Conservation (phyloP, 1,140 invertebrate species). For the Dreissena polymorpha region DNA sequence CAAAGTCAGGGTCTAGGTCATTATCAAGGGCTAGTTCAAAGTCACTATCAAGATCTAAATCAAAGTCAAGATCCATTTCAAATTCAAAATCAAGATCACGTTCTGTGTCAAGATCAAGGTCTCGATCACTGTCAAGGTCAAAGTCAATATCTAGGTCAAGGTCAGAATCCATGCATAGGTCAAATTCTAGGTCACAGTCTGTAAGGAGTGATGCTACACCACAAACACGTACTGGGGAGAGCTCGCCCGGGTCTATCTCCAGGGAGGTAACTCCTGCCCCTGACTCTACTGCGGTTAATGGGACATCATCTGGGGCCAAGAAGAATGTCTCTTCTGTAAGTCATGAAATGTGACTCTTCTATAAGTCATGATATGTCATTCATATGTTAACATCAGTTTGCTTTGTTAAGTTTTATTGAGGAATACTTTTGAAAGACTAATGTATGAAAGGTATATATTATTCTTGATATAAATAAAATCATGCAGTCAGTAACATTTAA, state of each 20-base stretch:
- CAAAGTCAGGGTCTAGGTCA: no score
- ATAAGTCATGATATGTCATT: no score
- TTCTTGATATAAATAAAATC: no score
- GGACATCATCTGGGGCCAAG: background rate
- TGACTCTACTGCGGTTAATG: slow-evolving; percentile 13
- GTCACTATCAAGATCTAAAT: no score
- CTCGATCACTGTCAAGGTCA: slow-evolving; percentile 51
- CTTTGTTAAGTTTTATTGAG: no score
- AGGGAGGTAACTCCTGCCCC: background rate
- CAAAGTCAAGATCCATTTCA: no score
- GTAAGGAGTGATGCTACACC: slow-evolving; percentile 33
- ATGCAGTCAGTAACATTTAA: no score
- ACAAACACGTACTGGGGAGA: background rate
- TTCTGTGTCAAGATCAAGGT: slow-evolving; percentile 54
- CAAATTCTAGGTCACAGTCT: no score
- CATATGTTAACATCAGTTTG: no score
- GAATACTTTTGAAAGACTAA: no score
- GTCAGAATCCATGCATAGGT: background rate
- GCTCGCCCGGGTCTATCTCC: background rate
- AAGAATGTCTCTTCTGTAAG: background rate
- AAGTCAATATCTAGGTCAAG: slow-evolving; percentile 36
- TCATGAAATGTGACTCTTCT: background rate
- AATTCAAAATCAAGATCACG: slow-evolving; percentile 53
- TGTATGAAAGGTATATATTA: no score
- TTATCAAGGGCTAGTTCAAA: no score